Base-by-base conservation (phyloP, 2,888 invertebrate species). In the Pyrochroa serraticornis region DNA sequence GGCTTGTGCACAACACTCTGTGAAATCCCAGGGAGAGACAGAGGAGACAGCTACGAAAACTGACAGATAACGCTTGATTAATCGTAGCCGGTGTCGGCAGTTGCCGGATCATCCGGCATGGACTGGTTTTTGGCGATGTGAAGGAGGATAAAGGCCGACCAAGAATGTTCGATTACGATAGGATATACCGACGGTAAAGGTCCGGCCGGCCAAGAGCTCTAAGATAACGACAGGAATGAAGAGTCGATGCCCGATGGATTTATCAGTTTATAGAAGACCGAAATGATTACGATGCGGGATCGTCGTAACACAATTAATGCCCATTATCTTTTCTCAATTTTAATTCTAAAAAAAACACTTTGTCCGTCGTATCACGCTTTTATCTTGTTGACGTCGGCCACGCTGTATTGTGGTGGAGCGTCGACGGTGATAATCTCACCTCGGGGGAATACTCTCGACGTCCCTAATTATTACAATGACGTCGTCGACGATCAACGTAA, bases 41-140 rank as follows among this genome's bases (percentile, higher is more conserved):
- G 22, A 22, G 22, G 22, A 22, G 64, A 67, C 67, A 66, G 68
- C 65, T 51, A 65, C 67, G 60, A 68, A 68, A 52, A 59, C 59
- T 61, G 46, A 41, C 56, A 74, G 77, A 78, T 77, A 77, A 76
- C 73, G 66, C 67, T 75, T 77, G 78, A 78, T 78, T 78, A 78
- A 78, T 78, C 73, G 75, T 73, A 69, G 59, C 68, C 69, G 70
- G 71, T 73, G 71, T 72, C 70, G 71, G 71, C 68, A 65, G 71
- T 71, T 58, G 68, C 63, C 70, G 71, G 74, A 75, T 76, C 72
- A 74, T 75, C 74, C 73, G 72, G 71, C 72, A 68, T 69, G 71
- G 72, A 74, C 75, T 71, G 74, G 74, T 75, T 76, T 76, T 76
- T 73, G 77, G 72, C 75, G 76, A 76, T 75, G 71, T 69, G 68